phyloP scores from a whole-genome alignment of 2,113 vertebrate genomes.

The Gopherus flavomarginatus region DNA sequence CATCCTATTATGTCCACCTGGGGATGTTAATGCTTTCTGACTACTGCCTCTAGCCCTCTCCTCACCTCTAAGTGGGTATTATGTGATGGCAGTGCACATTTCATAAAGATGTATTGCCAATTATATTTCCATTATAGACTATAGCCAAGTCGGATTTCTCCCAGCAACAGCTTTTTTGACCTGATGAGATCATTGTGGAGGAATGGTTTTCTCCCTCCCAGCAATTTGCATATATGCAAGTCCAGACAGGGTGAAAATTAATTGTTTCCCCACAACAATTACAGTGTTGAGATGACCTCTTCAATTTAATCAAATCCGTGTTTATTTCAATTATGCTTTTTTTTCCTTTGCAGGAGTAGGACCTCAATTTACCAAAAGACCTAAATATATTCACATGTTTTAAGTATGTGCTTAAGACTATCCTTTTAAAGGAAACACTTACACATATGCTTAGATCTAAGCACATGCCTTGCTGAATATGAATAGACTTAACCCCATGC shows the following conservation, averaged over 20 bases:
- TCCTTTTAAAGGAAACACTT: not conserved
- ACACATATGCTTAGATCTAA: not conserved
- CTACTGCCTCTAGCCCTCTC: conserved; percentile 71
- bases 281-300: conserved; percentile 20
- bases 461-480: not conserved
- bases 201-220: conserved; percentile 22
- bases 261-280: conserved; percentile 36
- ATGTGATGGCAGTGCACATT: conserved; percentile 58
- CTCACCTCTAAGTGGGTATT: conserved; percentile 72
- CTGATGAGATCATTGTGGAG: conserved; percentile 45
- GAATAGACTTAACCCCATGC: not conserved
- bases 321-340: not conserved
- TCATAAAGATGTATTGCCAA: conserved; percentile 77
- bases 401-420: not conserved
- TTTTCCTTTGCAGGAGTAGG: not conserved
- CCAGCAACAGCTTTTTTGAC: conserved; percentile 33
- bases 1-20: conserved; percentile 72
- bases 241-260: conserved; percentile 23
- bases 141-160: conserved; percentile 71
- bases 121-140: conserved; percentile 81
- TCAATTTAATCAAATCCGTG: not conserved
- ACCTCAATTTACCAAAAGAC: not conserved
- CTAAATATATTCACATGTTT: not conserved
- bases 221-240: conserved; percentile 3
- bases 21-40: conserved; percentile 78